Percentiles rank a stretch among this genome's conserved stretches.
phyloP scores from a whole-genome alignment of 2,113 vertebrate species.

The Callospermophilus lateralis region DNA sequence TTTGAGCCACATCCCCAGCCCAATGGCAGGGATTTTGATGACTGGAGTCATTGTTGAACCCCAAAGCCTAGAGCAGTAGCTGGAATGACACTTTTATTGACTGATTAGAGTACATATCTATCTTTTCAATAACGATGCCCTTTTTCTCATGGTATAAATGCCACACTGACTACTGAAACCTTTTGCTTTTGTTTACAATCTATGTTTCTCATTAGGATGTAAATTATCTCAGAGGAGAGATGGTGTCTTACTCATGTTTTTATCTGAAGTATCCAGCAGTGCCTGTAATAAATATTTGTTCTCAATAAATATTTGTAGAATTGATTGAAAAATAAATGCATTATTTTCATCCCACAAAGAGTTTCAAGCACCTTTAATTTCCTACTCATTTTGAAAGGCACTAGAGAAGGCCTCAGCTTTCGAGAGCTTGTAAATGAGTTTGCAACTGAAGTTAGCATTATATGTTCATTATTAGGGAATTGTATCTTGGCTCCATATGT shows the following conservation, averaged over 20 bases:
- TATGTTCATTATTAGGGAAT: not conserved
- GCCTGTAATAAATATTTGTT: slow-evolving; percentile 50
- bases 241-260: not conserved
- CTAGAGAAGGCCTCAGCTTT: not conserved
- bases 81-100: not conserved
- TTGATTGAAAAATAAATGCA: slow-evolving; percentile 57
- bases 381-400: not conserved
- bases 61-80: not conserved
- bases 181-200: not conserved
- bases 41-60: accelerated
- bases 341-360: slow-evolving; percentile 31
- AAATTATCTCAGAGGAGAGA: slow-evolving; percentile 38
- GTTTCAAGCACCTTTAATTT: slow-evolving; percentile 44
- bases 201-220: not conserved
- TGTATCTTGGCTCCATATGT: not conserved
- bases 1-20: no score
- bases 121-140: not conserved
- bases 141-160: not conserved
- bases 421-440: not conserved
- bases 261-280: slow-evolving; percentile 7
- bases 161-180: not conserved
- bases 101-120: not conserved
- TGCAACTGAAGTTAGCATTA: not conserved
- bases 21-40: not conserved
- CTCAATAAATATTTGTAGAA: slow-evolving; percentile 49